A percentile compares a stretch with the other conserved stretches of the same genome.
Evolutionary conservation across 2,888 invertebrate genomes (phyloP).

Genomic region (Zaprionus obscuricornis): DNA sequence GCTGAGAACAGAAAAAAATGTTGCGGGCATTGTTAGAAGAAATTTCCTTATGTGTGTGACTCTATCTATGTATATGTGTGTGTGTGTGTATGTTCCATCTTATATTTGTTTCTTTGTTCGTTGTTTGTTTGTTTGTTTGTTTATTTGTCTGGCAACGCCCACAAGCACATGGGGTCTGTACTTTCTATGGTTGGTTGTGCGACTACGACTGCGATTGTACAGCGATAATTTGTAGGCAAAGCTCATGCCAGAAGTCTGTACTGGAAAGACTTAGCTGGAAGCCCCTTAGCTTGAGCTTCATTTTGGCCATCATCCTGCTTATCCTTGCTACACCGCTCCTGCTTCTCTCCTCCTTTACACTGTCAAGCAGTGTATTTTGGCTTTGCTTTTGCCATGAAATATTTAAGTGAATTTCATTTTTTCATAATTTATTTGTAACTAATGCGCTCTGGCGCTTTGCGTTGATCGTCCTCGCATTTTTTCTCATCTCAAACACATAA

Average conservation of each 20-base stretch:
- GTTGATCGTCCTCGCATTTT: constrained; percentile 55
- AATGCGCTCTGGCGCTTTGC: constrained; percentile 58
- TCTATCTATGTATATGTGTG: background rate
- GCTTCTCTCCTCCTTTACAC: constrained; percentile 45
- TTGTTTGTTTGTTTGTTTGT: constrained; percentile 23
- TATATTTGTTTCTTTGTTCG: too few species aligned
- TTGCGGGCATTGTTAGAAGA: constrained; percentile 50
- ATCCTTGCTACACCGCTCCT: too few species aligned
- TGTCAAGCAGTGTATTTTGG: constrained; percentile 39
- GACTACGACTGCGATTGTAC: constrained; percentile 32
- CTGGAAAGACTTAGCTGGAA: too few species aligned
- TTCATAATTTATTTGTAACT: constrained; percentile 67
- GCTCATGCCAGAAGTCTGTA: constrained; percentile 2
- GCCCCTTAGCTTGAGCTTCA: background rate
- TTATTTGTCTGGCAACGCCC: constrained; percentile 48
- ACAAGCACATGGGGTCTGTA: constrained; percentile 31
- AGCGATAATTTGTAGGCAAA: constrained; percentile 69
- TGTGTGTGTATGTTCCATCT: too few species aligned
- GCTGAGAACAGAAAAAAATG: constrained; percentile 47
- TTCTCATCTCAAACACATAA: constrained; percentile 50
- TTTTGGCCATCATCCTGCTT: too few species aligned
- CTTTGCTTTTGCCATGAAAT: constrained; percentile 57
- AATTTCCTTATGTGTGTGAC: constrained; percentile 19
- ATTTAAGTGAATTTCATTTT: constrained; percentile 70
- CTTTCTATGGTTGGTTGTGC: background rate